Base-by-base conservation (phyloP, 2,113 vertebrate species). In the Pelmatolapia mariae region DNA sequence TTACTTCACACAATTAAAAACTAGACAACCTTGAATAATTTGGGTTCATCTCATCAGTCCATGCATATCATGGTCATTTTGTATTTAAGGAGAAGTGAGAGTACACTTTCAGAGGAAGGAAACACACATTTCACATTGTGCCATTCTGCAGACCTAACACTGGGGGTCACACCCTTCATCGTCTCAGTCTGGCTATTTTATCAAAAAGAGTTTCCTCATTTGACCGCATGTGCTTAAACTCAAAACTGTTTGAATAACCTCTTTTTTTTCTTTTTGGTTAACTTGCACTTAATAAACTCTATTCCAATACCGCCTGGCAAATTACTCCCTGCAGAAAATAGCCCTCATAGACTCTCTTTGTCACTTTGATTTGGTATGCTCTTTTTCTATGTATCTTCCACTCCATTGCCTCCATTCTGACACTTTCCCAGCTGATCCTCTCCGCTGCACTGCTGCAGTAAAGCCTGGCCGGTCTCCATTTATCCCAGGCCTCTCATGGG, bases 401-500 rank as follows among this genome's bases (percentile, higher is more conserved):
- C 89, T 90, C 71, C 57, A 82, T 76, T 83, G 90, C 90, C 73
- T 89, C 85, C 88, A 80, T 59, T 78, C 71, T 56, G 43, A 63
- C 47, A 10, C 50, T 36, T 76, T 89, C 68, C 47, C 89, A 94
- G 90, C 87, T 94, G 95, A 91, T 86, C 89, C 87, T 86, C 81
- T 38, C 61, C 13, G 22, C 81, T 73, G 61, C 26, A 76, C 83
- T 52, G 54, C 53, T 89, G 57, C 86, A 73, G 6, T 15, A 61
- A 84, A 90, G 53, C 83, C 87, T 80, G 86, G 87, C 71, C 84
- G 22, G 86, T 13, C 86, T 85, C 45, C 85, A 83, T 89, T 94
- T 83, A 88, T 87, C 89, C 91, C 83, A 4, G 33, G 81, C 57
- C 89, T 94, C 93, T 92, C 91, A 38, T 78, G 92, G 91, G 93